phyloP scores from a whole-genome alignment of 2,113 vertebrate genomes.

The Phalacrocorax pelagicus region DNA sequence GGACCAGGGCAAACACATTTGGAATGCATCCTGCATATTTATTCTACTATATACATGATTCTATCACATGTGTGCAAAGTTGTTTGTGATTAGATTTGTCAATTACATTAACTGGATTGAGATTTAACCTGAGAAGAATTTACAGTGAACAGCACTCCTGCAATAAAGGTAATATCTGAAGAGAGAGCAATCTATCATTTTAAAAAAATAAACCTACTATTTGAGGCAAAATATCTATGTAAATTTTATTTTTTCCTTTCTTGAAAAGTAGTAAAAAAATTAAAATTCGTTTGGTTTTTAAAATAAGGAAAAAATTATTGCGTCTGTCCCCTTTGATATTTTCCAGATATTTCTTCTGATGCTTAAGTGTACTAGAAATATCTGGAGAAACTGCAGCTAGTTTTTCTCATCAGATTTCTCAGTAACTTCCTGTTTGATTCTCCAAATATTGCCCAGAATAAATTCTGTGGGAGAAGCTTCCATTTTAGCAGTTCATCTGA shows the following conservation, averaged over 20 bases:
- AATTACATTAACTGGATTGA: conserved; percentile 17
- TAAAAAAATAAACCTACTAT: background rate
- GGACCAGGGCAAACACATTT: conserved; percentile 33
- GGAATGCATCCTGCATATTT: conserved; percentile 54
- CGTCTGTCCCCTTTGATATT: background rate
- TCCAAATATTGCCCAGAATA: background rate
- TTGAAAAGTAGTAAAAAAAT: background rate
- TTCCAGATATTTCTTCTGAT: background rate
- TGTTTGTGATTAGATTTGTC: conserved; percentile 52
- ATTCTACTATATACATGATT: conserved; percentile 15
- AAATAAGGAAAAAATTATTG: background rate
- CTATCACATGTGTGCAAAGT: conserved; percentile 22
- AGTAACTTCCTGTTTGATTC: background rate
- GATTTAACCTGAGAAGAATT: conserved; percentile 9
- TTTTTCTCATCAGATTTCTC: background rate
- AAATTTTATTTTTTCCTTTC: background rate
- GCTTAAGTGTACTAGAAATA: background rate
- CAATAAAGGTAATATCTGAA: background rate
- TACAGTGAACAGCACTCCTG: background rate
- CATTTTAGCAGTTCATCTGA: background rate
- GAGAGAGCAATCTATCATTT: background rate
- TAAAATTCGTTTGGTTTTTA: background rate
- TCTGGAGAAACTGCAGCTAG: background rate
- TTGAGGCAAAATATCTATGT: background rate
- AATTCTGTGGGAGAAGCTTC: background rate